Percentiles rank a stretch among this genome's conserved stretches.
Evolutionary conservation across 2,888 invertebrate genomes (phyloP).

Genomic region (Dasysyrphus tricinctus): DNA sequence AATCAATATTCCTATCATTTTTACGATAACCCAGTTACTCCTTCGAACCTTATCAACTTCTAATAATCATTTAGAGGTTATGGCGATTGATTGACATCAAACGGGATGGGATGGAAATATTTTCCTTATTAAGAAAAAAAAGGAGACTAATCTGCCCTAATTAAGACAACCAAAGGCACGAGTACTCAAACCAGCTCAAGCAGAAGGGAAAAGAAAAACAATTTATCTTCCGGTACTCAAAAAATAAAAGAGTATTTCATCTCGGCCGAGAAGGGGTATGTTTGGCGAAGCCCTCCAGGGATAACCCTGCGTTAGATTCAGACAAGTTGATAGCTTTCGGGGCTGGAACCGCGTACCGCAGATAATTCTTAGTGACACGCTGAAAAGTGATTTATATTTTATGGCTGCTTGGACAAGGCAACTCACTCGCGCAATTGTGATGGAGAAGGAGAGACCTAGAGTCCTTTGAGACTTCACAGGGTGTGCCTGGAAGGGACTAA

Average conservation of each 20-base stretch:
- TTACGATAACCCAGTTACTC: constrained; percentile 26
- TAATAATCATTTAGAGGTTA: constrained; percentile 52
- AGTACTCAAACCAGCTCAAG: constrained; percentile 8
- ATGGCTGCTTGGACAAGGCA: constrained; percentile 71
- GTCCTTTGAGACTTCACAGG: constrained; percentile 46
- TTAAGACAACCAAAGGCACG: constrained; percentile 58
- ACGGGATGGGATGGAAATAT: constrained; percentile 11
- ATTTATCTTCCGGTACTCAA: constrained; percentile 48
- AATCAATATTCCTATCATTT: constrained; percentile 44
- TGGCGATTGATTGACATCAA: constrained; percentile 61
- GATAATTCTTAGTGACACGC: constrained; percentile 72
- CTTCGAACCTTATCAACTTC: constrained; percentile 52
- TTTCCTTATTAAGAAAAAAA: neutral
- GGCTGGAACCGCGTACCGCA: constrained; percentile 68
- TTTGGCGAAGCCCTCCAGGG: constrained; percentile 16
- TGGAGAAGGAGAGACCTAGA: neutral
- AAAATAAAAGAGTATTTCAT: constrained; percentile 43
- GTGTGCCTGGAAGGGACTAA: neutral
- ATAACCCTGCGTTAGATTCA: constrained; percentile 51
- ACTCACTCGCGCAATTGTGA: constrained; percentile 10
- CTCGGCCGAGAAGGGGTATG: constrained; percentile 27
- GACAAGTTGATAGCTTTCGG: constrained; percentile 55
- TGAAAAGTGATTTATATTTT: constrained; percentile 73
- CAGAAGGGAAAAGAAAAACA: constrained; percentile 37
- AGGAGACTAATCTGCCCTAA: constrained; percentile 28